Evolutionary conservation across 2,888 invertebrate species (phyloP).

Genomic region (Dione juno): DNA sequence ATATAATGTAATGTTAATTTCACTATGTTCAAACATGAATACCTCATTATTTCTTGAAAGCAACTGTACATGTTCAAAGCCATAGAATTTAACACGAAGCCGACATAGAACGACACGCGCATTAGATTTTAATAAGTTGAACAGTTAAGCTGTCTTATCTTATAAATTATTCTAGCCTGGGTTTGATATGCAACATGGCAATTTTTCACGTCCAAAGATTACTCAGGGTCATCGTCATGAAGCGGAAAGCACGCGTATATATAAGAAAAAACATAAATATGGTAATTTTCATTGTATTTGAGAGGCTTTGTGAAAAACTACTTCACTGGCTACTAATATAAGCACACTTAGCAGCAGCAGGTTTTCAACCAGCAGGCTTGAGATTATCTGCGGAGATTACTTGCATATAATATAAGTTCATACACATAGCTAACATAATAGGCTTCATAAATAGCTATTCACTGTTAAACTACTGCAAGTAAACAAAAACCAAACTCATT

Average conservation of each 20-base stretch:
- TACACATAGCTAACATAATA: neutral
- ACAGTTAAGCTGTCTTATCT: conserved; percentile 26
- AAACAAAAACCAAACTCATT: neutral
- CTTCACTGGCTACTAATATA: neutral
- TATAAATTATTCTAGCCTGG: conserved; percentile 23
- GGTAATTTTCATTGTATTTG: conserved; percentile 39
- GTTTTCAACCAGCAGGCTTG: neutral
- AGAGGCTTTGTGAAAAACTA: conserved; percentile 31
- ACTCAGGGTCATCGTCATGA: conserved; percentile 32
- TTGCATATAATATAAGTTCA: neutral
- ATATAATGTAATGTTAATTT: neutral
- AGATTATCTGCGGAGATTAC: conserved; percentile 1
- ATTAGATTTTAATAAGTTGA: conserved; percentile 25
- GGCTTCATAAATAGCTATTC: neutral
- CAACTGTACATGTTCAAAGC: conserved; percentile 30
- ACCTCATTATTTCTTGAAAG: conserved; percentile 32
- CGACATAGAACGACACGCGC: conserved; percentile 11
- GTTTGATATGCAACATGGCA: conserved; percentile 7
- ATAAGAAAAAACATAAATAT: conserved; percentile 30
- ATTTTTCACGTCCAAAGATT: conserved; percentile 31
- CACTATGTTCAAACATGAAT: neutral
- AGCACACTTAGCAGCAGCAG: too few species aligned
- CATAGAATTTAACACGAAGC: conserved; percentile 25
- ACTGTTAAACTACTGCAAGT: neutral
- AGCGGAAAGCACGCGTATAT: conserved; percentile 28